Evolutionary conservation across 2,888 invertebrate species (phyloP).

Genomic region (Phytoseiulus persimilis): DNA sequence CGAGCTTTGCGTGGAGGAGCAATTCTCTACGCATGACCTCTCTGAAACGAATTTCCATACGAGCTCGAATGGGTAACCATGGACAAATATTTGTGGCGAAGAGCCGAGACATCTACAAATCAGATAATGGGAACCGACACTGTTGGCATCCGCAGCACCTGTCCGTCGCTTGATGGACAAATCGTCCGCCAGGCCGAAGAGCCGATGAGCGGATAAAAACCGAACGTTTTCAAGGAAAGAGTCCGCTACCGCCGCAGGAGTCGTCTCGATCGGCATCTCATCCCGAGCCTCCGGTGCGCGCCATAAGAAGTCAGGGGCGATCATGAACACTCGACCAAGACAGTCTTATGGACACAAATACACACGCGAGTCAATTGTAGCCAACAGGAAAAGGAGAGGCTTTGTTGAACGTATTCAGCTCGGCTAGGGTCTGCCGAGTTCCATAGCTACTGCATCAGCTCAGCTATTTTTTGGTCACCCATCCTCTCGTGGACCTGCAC

Average conservation of each 20-base stretch:
- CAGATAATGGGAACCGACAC: background rate
- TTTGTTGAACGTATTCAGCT: background rate
- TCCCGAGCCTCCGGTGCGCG: background rate
- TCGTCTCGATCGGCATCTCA: background rate
- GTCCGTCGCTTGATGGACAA: background rate
- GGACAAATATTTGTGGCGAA: background rate
- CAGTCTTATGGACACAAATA: background rate
- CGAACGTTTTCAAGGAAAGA: background rate
- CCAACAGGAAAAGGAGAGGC: background rate
- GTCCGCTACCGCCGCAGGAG: background rate
- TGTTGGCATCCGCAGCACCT: background rate
- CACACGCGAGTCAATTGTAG: background rate
- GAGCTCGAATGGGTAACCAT: background rate
- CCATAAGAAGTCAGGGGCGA: background rate
- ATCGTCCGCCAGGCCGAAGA: background rate
- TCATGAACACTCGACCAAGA: background rate
- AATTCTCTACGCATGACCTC: background rate
- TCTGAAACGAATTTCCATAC: background rate
- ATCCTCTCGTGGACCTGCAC: conserved; percentile 5
- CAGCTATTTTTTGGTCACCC: background rate
- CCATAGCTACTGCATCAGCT: background rate
- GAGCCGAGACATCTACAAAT: background rate
- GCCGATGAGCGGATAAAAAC: background rate
- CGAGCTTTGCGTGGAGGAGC: background rate
- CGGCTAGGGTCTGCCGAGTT: background rate